Evolutionary conservation across 2,113 vertebrate genomes (phyloP), one percentile per base, ranked within the genome.

Genomic region (Conger conger): DNA sequence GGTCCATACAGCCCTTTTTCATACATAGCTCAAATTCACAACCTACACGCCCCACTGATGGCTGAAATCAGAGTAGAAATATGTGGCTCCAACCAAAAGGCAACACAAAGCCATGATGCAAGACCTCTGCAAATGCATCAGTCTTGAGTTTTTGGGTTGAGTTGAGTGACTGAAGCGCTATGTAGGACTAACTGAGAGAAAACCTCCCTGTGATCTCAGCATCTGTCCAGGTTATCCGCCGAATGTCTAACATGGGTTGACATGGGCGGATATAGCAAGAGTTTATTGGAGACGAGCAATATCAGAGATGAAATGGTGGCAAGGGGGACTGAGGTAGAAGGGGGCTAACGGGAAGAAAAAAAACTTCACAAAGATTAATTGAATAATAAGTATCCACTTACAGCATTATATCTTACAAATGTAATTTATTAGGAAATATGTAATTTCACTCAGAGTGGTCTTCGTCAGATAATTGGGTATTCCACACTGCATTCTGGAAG

Each of bases 261-360:
- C 42, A 81, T 30, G 4, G 17, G 18, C 80, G 35, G 80, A 82
- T 82, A 11, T 60, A 60, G 54, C 80, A 82, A 23, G 82, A 27
- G 15, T 42, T 42, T 16, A 17, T 13, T 45, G 57, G 36, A 81
- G 80, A 79, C 50, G 4, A 76, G 40, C 23, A 76, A 20, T 13
- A 40, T 27, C 63, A 37, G 18, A 23, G 38, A 83, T 33, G 23
- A 73, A 73, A 40, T 5, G 40, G 36, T 15, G n/a, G 33, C 30
- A 7, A 82, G 53, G n/a, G 45, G 30, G 68, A 11, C 27, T 73
- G 68, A 23, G 11, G n/a, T 13, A 63, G 57, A 63, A 63, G 18
- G 57, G 20, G 33, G 45, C 42, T 33, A 9, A 30, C 30, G 11
- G 2, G 3, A 68, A n/a, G 18, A 17, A 18, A 16, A 63, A 63